Evolutionary conservation across 2,113 vertebrate genomes (phyloP), one percentile per base, ranked within the genome.

Genomic region (Ageneiosus marmoratus): DNA sequence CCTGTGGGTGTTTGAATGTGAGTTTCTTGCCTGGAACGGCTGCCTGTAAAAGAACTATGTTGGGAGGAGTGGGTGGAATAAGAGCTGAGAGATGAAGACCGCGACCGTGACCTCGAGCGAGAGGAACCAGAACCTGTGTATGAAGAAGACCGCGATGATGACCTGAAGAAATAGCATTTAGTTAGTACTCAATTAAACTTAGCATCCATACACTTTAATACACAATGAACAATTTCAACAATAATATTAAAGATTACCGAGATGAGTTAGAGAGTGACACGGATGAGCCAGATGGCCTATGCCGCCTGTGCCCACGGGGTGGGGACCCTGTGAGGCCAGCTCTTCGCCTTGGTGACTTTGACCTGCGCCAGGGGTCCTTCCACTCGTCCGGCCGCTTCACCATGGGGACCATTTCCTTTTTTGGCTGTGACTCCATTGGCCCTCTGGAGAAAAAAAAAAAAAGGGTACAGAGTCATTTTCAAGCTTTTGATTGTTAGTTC

Each of bases 311-410:
- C 0, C 96, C 96, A 0, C 95, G 94, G 37, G 95, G 96, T 0
- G 97, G 98, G 0, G 98, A 99, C 3, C 94, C 89, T 0, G 95
- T 95, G 48, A 95, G 48, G 0, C 95, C 95, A 0, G 95, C 91
- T 0, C 97, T 96, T 92, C 97, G 96, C 74, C 97, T 94, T n/a
- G 98, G 98, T 1, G 98, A 99, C 86, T 99, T 99, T 73, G 98
- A 99, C 91, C 98, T 95, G 72, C 97, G 97, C 98, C 98, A 99
- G 0, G 98, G 98, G 74, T 99, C 98, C 88, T 99, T 98, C 98
- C 98, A 99, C 79, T 99, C 97, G 4, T 99, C 98, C 0, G 98
- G 97, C 1, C 97, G 92, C 89, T 98, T 96, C 1, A 95, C 94
- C 37, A 92, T 58, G 0, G 93, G 88, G 29, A 90, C 63, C 1